Base-by-base conservation (phyloP, 2,797 vertebrate species). In the Botia kubotai region DNA sequence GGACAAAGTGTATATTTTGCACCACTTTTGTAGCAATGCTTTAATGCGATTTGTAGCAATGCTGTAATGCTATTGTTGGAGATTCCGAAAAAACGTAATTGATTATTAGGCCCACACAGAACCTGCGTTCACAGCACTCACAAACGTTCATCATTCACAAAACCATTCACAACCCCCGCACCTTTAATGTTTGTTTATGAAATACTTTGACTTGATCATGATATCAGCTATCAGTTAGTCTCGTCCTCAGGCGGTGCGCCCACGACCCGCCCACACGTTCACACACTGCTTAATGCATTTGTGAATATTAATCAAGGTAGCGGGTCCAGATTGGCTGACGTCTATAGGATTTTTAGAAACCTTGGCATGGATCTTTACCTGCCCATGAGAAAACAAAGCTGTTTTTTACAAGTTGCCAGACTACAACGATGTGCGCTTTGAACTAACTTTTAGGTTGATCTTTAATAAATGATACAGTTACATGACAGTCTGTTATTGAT, bases 101-200 rank as follows among this genome's bases (percentile, higher is more conserved):
- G 14, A 79, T 78, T 65, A 65, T 65, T 36, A 36, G 43, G n/a
- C 39, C 66, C 39, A 36, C 55, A 62, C 17, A 21, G 55, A 70
- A 66, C n/a, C 33, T 19, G 16, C 3, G 17, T 16, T 29, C 16
- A 36, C 62, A 39, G 46, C 65, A 48, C 14, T 65, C 48, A 4
- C 36, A 39, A 39, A 65, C 6, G 14, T 16, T 6, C 63, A 23
- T 21, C 19, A 43, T 72, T 70, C 39, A 60, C 12, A 60, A 4
- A 78, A 10, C 8, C 3, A 12, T 21, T 50, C 68, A 72, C 58
- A 65, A 53, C 46, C 21, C 19, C 43, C 2, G 0, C 23, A 70
- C 2, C 11, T 53, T 53, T 13, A 21, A 52, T 50, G 66, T 48
- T 69, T 46, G 17, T 69, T 48, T 57, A 46, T 19, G 4, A n/a